Percentiles rank a stretch among this genome's conserved stretches.
Evolutionary conservation across 2,888 invertebrate genomes (phyloP).

Genomic region (Microctonus brassicae): DNA sequence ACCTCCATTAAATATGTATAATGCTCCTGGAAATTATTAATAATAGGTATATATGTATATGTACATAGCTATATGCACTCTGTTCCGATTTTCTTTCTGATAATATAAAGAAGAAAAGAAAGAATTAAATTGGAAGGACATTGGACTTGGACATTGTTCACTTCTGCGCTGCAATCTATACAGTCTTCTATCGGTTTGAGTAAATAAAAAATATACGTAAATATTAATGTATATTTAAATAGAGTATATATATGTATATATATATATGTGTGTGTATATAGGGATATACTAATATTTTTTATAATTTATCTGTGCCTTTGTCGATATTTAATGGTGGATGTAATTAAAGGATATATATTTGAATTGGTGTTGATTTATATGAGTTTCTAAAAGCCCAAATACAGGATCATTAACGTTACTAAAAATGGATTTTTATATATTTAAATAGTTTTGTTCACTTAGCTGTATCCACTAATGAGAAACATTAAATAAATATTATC

Average conservation of each 20-base stretch:
- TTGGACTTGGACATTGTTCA: conserved; percentile 10
- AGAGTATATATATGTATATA: background rate
- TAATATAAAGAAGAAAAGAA: background rate
- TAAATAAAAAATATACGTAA: conserved; percentile 5
- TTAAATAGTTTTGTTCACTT: background rate
- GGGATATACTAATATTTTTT: background rate
- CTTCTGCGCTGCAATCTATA: too few relatives aligned
- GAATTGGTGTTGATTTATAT: conserved; percentile 22
- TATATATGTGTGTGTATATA: background rate
- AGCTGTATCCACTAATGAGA: conserved; percentile 12
- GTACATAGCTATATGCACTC: background rate
- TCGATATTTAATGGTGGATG: background rate
- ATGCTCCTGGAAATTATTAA: too few relatives aligned
- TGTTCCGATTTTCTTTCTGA: conserved; percentile 6
- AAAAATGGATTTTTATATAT: conserved; percentile 12
- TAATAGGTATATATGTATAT: background rate
- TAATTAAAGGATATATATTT: conserved; percentile 19
- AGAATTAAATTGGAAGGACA: background rate
- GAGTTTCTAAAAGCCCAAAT: conserved; percentile 20
- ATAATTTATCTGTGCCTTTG: background rate
- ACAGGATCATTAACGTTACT: conserved; percentile 6
- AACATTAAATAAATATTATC: background rate
- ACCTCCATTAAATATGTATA: too few relatives aligned
- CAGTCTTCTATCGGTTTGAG: background rate
- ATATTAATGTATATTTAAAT: too few relatives aligned